Evolutionary conservation across 2,797 vertebrate species (phyloP), one percentile per base, ranked within the genome.

Genomic region (Cossypha caffra): DNA sequence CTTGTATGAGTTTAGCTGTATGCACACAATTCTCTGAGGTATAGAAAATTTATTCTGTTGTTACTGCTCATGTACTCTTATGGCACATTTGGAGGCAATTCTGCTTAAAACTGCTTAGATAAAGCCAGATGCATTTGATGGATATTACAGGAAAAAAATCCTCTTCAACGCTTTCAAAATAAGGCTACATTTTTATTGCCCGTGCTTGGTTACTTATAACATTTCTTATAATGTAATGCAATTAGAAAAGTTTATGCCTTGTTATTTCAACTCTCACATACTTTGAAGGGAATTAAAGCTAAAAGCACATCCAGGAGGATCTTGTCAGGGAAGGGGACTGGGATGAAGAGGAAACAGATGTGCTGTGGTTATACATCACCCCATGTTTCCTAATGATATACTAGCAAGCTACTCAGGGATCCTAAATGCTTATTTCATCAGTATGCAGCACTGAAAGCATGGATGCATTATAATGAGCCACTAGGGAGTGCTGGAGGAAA

Each of bases 401-500:
- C 45, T 73, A 78, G 57, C 74, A 80, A 64, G 61, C 42, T 51
- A 38, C 26, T 72, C 35, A 68, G 62, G 72, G 73, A 74, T 42
- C 3, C 1, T 45, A 71, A 79, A 83, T 45, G 61, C 18, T 91
- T 74, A 64, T 86, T 89, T 86, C 79, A 81, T 81, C 57, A 45
- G 35, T 69, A 88, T 88, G 79, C 89, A 93, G 21, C 8, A 61
- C 37, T 72, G 76, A 88, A 81, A 55, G 37, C 52, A 59, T 1
- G 3, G 37, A 72, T 38, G 43, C 26, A 25, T 86, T 74, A 35
- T 78, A 93, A 90, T 24, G 33, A 92, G 55, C 73, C 92, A 83
- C 82, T 51, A 90, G 85, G 69, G 91, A 95, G 71, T 93, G 86
- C 80, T 94, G 83, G 63, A 93, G 77, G 63, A 95, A 92, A 92